phyloP scores from a whole-genome alignment of 1,140 invertebrate species.

The Wiebesia pumilae region DNA sequence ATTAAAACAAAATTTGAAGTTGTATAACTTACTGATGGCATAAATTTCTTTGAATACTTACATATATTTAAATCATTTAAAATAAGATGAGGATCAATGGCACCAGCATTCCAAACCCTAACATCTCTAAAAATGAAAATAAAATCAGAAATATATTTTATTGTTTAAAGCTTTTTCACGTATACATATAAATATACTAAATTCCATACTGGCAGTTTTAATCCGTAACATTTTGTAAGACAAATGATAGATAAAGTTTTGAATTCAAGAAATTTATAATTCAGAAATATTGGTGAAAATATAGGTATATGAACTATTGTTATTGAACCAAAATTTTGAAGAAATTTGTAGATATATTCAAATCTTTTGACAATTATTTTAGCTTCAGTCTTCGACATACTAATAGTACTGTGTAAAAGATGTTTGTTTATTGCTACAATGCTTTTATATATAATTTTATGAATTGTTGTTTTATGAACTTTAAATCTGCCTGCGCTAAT shows the following conservation, averaged over 20 bases:
- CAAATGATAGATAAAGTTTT: slow-evolving; percentile 57
- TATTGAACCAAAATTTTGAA: slow-evolving; percentile 59
- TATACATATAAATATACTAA: slow-evolving; percentile 10
- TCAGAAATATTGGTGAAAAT: slow-evolving; percentile 46
- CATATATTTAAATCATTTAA: slow-evolving; percentile 61
- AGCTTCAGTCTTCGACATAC: slow-evolving; percentile 58
- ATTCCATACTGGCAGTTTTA: slow-evolving; percentile 58
- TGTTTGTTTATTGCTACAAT: slow-evolving; percentile 57
- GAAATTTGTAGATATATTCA: slow-evolving; percentile 57
- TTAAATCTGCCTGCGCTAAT: slow-evolving; percentile 57
- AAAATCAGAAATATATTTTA: slow-evolving; percentile 1
- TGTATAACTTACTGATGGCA: slow-evolving; percentile 56
- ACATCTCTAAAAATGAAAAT: slow-evolving; percentile 61
- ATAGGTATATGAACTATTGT: slow-evolving; percentile 58
- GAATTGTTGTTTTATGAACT: slow-evolving; percentile 61
- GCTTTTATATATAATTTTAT: slow-evolving; percentile 60
- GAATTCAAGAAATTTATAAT: slow-evolving; percentile 59
- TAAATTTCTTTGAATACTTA: slow-evolving; percentile 55
- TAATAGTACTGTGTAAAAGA: slow-evolving; percentile 56
- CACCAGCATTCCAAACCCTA: slow-evolving; percentile 61
- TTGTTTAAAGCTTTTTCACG: slow-evolving; percentile 27
- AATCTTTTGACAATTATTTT: slow-evolving; percentile 53
- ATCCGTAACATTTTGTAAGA: slow-evolving; percentile 62
- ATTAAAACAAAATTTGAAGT: slow-evolving; percentile 6
- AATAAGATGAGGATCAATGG: slow-evolving; percentile 51